These are phyloP conservation scores for Drosophila demipolita DNA, from an alignment of 2,888 invertebrate genomes.

Conservation along the genomic window DNA sequence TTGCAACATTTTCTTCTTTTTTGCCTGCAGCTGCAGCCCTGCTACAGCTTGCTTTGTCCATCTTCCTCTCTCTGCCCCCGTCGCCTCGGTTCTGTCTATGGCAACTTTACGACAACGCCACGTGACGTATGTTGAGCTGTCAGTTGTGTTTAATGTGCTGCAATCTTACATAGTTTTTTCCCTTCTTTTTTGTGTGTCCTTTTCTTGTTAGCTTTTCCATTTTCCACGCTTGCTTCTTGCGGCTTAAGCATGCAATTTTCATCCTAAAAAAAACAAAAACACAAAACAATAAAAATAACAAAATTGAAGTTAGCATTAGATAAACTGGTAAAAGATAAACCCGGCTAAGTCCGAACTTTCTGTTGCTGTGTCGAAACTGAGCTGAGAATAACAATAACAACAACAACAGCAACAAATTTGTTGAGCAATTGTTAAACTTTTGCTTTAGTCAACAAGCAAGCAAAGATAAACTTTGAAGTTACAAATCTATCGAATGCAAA, in stretches of 20 bases:
- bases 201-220: slow-evolving; percentile 22
- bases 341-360: slow-evolving; percentile 21
- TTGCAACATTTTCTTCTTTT: slow-evolving; percentile 34
- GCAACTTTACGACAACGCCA: slow-evolving; percentile 76
- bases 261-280: neutral
- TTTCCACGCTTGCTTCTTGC: slow-evolving; percentile 6
- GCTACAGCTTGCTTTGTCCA: slow-evolving; percentile 31
- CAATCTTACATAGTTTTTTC: slow-evolving; percentile 36
- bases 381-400: neutral
- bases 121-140: slow-evolving; percentile 77
- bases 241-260: slow-evolving; percentile 17
- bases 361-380: slow-evolving; percentile 9
- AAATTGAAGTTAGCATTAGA: slow-evolving; percentile 44
- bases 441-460: neutral
- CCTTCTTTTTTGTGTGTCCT: neutral
- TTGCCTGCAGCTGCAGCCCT: slow-evolving; percentile 12
- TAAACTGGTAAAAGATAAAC: slow-evolving; percentile 37
- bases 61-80: slow-evolving; percentile 4
- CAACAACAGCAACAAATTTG: neutral
- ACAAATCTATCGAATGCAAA: slow-evolving; percentile 2
- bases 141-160: slow-evolving; percentile 78
- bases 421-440: slow-evolving; percentile 1
- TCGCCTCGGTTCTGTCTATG: slow-evolving; percentile 28
- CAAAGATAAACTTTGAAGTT: neutral
- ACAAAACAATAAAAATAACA: slow-evolving; percentile 3